These are phyloP conservation scores for Tragelaphus buxtoni DNA, from an alignment of 2,113 vertebrate species.

Conservation along the genomic window DNA sequence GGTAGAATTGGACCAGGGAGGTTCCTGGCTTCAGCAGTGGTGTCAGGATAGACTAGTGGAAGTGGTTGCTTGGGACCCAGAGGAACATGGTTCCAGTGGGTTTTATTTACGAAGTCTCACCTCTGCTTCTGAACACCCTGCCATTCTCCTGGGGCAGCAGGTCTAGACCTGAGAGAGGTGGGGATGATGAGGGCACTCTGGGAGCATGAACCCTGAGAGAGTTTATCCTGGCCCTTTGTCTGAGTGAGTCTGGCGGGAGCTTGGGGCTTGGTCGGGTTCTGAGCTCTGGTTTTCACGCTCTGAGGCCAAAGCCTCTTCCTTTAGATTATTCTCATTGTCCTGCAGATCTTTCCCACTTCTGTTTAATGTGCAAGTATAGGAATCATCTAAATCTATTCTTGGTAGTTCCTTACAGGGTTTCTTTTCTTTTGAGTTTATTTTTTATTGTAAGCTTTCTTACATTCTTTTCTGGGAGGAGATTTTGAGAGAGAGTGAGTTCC, in stretches of 20 bases:
- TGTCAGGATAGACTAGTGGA: background rate
- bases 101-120: background rate
- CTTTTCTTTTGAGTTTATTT: slow-evolving; percentile 12
- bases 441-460: slow-evolving; percentile 1
- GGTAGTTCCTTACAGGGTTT: background rate
- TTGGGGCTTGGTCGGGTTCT: background rate
- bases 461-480: background rate
- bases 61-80: background rate
- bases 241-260: background rate
- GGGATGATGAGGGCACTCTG: background rate
- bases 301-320: background rate
- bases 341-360: background rate
- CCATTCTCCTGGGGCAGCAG: background rate
- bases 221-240: background rate
- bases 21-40: background rate
- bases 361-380: background rate
- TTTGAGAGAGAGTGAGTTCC: background rate
- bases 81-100: background rate
- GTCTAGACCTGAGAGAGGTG: background rate
- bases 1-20: background rate
- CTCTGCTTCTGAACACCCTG: background rate
- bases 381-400: background rate
- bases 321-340: background rate
- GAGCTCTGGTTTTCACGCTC: background rate
- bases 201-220: background rate